These are phyloP conservation scores for Aricia agestis DNA, from an alignment of 1,140 invertebrate genomes.

Conservation along the genomic window DNA sequence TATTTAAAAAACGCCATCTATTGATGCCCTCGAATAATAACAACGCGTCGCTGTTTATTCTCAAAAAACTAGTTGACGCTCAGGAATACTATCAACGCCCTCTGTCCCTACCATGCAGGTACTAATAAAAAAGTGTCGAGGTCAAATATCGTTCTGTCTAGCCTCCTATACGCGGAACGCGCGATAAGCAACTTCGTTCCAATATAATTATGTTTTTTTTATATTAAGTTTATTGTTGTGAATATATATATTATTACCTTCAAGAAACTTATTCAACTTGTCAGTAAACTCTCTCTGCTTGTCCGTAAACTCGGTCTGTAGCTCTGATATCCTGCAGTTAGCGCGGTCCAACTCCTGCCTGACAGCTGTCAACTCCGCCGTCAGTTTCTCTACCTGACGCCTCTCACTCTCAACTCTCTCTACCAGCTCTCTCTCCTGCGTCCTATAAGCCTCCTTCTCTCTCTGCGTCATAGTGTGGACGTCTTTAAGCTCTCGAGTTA, in stretches of 20 bases:
- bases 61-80: too few species aligned
- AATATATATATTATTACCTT: conserved; percentile 19
- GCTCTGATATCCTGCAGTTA: conserved; percentile 64
- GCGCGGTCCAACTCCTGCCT: conserved; percentile 62
- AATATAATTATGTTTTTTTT: too few species aligned
- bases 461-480: conserved; percentile 52
- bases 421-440: conserved; percentile 57
- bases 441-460: conserved; percentile 54
- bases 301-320: conserved; percentile 65
- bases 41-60: too few species aligned
- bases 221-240: too few species aligned
- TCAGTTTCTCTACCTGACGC: conserved; percentile 56
- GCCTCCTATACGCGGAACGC: too few species aligned
- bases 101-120: too few species aligned
- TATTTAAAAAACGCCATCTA: too few species aligned
- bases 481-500: conserved; percentile 58
- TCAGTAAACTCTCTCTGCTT: conserved; percentile 66
- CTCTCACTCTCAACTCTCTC: conserved; percentile 63
- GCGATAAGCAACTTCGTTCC: too few species aligned
- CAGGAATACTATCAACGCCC: too few species aligned
- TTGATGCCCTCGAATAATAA: too few species aligned
- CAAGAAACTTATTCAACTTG: conserved; percentile 51
- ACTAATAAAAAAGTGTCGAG: too few species aligned
- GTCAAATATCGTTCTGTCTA: too few species aligned
- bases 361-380: conserved; percentile 38